Evolutionary conservation across 2,113 vertebrate species (phyloP).

Genomic region (Turdus rufiventris): DNA sequence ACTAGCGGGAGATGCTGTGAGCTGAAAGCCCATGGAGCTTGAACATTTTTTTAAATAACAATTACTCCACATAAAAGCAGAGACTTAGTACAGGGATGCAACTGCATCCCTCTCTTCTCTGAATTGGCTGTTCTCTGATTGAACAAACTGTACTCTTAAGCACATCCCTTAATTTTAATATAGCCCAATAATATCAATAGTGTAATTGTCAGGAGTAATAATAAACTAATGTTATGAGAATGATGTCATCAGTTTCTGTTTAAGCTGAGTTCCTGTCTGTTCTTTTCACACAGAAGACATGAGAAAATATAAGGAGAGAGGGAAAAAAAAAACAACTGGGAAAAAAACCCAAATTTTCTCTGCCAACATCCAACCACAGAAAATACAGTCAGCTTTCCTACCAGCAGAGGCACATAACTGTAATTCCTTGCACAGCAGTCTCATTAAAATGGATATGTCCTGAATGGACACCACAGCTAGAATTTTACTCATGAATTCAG

Average conservation of each 20-base stretch:
- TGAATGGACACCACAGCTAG: background rate
- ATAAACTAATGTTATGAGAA: background rate
- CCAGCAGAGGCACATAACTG: background rate
- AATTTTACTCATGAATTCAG: background rate
- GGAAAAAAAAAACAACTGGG: background rate
- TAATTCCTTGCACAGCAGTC: background rate
- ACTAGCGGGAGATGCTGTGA: background rate
- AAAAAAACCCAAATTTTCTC: background rate
- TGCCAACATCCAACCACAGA: background rate
- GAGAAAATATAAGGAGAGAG: background rate
- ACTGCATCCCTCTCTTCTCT: background rate
- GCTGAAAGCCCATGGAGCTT: background rate
- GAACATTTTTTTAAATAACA: fast-evolving
- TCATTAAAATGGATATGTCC: background rate
- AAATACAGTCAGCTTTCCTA: background rate
- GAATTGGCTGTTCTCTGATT: background rate
- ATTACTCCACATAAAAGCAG: background rate
- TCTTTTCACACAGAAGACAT: background rate
- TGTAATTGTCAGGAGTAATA: background rate
- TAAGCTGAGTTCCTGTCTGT: background rate
- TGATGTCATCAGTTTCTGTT: background rate
- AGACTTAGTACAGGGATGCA: background rate
- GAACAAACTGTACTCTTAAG: background rate
- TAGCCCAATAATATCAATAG: background rate
- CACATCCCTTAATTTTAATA: background rate